Evolutionary conservation across 2,888 invertebrate genomes (phyloP), one percentile per base, ranked within the genome.

Genomic region (Barypeithes pellucidus): DNA sequence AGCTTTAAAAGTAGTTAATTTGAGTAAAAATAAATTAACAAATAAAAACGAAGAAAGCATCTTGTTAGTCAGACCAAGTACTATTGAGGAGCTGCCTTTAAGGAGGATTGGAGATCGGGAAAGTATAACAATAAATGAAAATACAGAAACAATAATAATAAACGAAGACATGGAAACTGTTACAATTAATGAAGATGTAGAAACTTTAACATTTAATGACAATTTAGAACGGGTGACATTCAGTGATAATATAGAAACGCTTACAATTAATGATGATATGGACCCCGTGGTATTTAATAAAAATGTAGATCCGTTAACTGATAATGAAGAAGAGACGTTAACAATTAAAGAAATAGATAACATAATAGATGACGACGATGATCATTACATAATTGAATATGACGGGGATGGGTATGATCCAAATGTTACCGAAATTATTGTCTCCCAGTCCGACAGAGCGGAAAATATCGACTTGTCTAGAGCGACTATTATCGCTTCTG

Each of bases 361-460:
- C 16, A 0, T 57, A 11, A 3, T 57, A 11, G 11, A 33, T 18
- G 54, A 33, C 2, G 11, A 52, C 5, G 29, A 33, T 33, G 11
- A 24, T 33, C 16, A 57, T 7, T 57, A 29, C 22, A 16, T 57
- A 33, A 57, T 57, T 16, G 33, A 57, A 11, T 57, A 57, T 18
- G 33, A 33, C 16, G n/a, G 0, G 9, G 33, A 33, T 33, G 0
- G 0, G 11, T n/a, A 33, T 33, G 54, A 54, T 16, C 14, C 54
- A 33, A 33, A 33, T 57, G 8, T 57, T 33, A 33, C 33, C 1
- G 54, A 57, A 57, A 33, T 57, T 11, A 9, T 57, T 57, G 54
- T 57, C 11, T 57, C 54, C 0, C 14, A 33, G 11, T 9, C 54
- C 1, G 54, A 33, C 8, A 24, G 7, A 29, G 29, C 14, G 9